These are phyloP conservation scores for Arctopsyche grandis DNA, from an alignment of 1,140 invertebrate genomes.

Conservation along the genomic window DNA sequence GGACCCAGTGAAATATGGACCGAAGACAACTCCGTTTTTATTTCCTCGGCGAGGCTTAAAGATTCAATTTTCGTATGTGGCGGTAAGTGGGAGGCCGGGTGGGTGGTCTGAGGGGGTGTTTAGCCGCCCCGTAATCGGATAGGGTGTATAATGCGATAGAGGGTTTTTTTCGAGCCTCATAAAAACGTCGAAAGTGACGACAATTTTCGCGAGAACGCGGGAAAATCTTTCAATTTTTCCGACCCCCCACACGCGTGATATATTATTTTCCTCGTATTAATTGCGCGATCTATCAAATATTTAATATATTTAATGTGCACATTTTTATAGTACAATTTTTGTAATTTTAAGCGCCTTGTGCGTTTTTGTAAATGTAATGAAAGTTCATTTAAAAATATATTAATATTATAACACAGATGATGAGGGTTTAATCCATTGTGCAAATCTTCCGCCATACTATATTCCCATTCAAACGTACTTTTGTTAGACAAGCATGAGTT, in stretches of 20 bases:
- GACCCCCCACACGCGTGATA: too few species aligned
- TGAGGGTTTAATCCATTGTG: too few species aligned
- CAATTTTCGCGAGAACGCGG: neutral
- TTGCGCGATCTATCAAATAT: too few species aligned
- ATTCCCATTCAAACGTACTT: too few species aligned
- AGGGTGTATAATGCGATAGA: conserved; percentile 9
- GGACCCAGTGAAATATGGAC: conserved; percentile 2
- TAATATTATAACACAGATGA: too few species aligned
- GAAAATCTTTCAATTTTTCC: too few species aligned
- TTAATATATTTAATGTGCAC: too few species aligned
- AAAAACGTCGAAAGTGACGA: conserved; percentile 18
- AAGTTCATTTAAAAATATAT: neutral
- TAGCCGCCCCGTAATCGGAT: conserved; percentile 9
- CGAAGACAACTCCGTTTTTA: conserved; percentile 26
- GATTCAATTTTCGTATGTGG: conserved; percentile 37
- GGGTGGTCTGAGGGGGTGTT: too few species aligned
- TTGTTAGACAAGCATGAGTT: too few species aligned
- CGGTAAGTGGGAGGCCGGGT: neutral
- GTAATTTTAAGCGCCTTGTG: neutral
- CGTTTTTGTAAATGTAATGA: too few species aligned
- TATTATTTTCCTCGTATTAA: too few species aligned
- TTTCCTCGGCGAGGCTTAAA: conserved; percentile 33
- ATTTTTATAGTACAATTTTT: neutral
- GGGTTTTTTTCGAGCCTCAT: neutral
- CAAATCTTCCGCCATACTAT: too few species aligned